Percentiles rank a stretch among this genome's conserved stretches.
Conservation (phyloP, 2,113 vertebrate genomes). For the Myrmophylax atrothorax region DNA sequence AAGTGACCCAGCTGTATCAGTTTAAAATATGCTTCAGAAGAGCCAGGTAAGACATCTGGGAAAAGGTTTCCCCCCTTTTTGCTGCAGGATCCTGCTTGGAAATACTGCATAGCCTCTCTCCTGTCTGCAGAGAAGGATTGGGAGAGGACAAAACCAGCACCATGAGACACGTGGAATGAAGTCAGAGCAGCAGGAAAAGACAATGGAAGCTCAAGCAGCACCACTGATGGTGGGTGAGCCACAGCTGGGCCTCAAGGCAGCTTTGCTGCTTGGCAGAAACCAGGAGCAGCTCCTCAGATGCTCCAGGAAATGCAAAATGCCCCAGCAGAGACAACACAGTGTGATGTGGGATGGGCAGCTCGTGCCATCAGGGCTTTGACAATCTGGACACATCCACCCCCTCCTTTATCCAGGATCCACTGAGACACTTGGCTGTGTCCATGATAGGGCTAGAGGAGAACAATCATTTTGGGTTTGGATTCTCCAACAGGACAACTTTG, state of each 20-base stretch:
- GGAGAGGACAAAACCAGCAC: neutral
- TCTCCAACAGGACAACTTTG: neutral
- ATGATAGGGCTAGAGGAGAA: neutral
- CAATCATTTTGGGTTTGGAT: neutral
- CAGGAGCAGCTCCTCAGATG: neutral
- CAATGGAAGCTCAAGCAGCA: neutral
- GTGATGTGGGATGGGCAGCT: neutral
- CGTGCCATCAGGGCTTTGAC: neutral
- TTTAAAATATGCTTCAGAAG: neutral
- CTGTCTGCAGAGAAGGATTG: neutral
- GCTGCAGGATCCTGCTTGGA: neutral
- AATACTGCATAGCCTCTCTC: neutral
- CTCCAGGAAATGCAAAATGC: neutral
- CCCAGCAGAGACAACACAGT: neutral
- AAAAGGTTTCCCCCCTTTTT: neutral
- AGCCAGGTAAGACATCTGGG: neutral
- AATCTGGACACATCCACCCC: neutral
- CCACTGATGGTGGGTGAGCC: neutral
- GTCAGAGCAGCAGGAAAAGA: neutral
- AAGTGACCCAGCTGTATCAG: neutral
- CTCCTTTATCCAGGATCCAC: neutral
- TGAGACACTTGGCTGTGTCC: neutral
- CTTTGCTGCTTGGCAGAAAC: neutral
- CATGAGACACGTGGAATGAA: neutral
- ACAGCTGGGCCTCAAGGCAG: neutral